phyloP scores from a whole-genome alignment of 2,888 invertebrate genomes.

The Eustalomyia histrio region DNA sequence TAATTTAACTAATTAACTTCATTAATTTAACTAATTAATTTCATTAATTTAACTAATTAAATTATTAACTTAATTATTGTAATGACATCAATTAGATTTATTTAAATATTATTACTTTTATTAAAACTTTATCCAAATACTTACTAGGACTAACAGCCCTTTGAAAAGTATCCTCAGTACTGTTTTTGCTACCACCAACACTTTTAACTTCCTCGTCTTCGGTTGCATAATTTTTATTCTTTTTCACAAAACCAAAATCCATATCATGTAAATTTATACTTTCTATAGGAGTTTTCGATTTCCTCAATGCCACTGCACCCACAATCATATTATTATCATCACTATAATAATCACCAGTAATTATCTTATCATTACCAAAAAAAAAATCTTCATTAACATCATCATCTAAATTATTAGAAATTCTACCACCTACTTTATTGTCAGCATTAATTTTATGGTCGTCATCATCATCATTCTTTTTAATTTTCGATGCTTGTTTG shows the following conservation, averaged over 20 bases:
- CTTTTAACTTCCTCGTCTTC: slow-evolving; percentile 18
- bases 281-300: slow-evolving; percentile 50
- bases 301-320: slow-evolving; percentile 3
- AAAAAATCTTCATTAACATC: slow-evolving; percentile 6
- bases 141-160: slow-evolving; percentile 80
- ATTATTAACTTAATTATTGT: no score
- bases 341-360: background rate
- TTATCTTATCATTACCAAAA: background rate
- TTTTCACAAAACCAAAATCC: slow-evolving; percentile 50
- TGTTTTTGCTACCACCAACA: slow-evolving; percentile 45
- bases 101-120: no score
- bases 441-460: background rate
- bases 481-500: background rate
- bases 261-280: slow-evolving; percentile 44
- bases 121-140: slow-evolving; percentile 36
- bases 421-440: background rate
- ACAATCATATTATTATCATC: slow-evolving; percentile 5
- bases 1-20: no score
- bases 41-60: no score
- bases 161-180: slow-evolving; percentile 79
- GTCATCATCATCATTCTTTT: background rate
- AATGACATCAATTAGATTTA: no score
- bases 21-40: no score
- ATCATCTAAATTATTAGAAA: no score
- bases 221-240: slow-evolving; percentile 29